Base-by-base conservation (phyloP, 2,113 vertebrate genomes). In the Hydrolagus affinis region DNA sequence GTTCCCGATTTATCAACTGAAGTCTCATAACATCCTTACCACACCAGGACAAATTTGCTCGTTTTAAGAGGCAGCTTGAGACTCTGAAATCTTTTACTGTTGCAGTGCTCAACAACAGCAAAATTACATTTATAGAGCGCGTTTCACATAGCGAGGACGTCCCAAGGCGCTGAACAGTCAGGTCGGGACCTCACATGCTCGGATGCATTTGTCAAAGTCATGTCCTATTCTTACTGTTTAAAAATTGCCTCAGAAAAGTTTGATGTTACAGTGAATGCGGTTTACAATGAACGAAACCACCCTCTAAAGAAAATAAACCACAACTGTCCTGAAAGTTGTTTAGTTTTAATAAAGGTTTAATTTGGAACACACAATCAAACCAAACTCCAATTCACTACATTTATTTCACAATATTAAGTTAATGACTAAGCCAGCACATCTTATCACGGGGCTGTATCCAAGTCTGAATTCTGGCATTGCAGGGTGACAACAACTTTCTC, bases 401-500 rank as follows among this genome's bases (percentile, higher is more conserved):
- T 2, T 17, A 23, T 83, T 83, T 83, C 78, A 68, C 28, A 83
- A 68, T 83, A 78, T 32, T 68, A 68, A 32, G 77, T 32, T 83
- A 32, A 66, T 83, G 25, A 64, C 25, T 68, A 83, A 68, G 28
- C 25, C 62, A 83, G 30, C 11, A 19, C 0, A 6, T 32, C 59
- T 66, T 25, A 83, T 66, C 60, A 66, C 62, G 19, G 15, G 25
- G 23, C 8, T 3, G 62, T 68, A 68, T 66, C 17, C 78, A 83
- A 66, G 60, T 80, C 44, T 44, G 6, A 44, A 44, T 44, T 44
- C 44, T 44, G 44, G 44, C 44, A 44, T 44, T 44, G 44, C 6
- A 6, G 44, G 44, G 44, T 1, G 2, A 6, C 44, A 44, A 44
- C 44, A 1, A 44, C 44, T 44, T 44, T 44, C 44, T 44, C 44